These are phyloP conservation scores for Drosophila algonquin DNA, from an alignment of 2,888 invertebrate species.

Conservation along the genomic window DNA sequence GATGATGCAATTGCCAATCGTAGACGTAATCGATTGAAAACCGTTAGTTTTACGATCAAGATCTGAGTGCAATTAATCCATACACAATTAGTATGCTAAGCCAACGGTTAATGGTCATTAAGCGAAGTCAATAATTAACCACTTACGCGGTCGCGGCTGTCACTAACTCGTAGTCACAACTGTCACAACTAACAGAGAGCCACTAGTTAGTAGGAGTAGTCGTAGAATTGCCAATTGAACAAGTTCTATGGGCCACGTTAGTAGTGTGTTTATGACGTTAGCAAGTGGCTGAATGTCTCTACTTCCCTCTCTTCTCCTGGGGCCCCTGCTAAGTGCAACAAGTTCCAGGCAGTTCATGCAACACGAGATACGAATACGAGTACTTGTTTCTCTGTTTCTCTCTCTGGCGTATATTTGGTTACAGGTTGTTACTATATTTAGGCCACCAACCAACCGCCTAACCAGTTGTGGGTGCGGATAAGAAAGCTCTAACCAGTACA, in stretches of 20 bases:
- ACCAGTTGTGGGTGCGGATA: conserved; percentile 52
- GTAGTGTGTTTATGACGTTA: conserved; percentile 41
- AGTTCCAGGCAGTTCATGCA: conserved; percentile 50
- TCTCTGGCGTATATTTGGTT: conserved; percentile 37
- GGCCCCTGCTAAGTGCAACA: conserved; percentile 46
- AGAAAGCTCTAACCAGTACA: conserved; percentile 27
- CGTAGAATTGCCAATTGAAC: conserved; percentile 33
- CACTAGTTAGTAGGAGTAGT: conserved; percentile 5
- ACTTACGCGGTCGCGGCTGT: conserved; percentile 44
- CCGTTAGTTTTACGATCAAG: conserved; percentile 37
- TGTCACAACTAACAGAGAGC: conserved; percentile 62
- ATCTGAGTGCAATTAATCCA: conserved; percentile 58
- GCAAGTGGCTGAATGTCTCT: conserved; percentile 34
- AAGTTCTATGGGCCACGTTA: conserved; percentile 29
- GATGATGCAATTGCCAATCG: conserved; percentile 44
- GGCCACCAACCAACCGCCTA: conserved; percentile 27
- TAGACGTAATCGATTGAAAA: conserved; percentile 29
- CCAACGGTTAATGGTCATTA: conserved; percentile 57
- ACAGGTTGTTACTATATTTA: conserved; percentile 52
- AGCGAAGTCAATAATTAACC: conserved; percentile 60
- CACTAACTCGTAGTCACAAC: conserved; percentile 55
- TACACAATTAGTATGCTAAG: conserved; percentile 60
- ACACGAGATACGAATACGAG: conserved; percentile 34
- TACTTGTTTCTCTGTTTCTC: conserved; percentile 29
- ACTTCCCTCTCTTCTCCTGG: background rate